Base-by-base conservation (phyloP, 1,140 invertebrate species). In the Kradibia gibbosae region DNA sequence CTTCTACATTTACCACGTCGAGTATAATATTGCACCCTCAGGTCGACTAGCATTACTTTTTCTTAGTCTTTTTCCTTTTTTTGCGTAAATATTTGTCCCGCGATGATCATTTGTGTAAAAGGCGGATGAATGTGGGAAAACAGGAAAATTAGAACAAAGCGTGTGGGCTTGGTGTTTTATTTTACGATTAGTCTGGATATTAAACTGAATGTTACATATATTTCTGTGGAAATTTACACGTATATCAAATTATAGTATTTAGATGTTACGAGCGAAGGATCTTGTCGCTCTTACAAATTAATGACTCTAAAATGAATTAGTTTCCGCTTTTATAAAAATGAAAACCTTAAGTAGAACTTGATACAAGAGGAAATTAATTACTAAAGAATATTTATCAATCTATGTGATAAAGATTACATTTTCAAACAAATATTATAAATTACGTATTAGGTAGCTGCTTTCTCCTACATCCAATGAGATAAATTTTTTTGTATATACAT, bases 61-160 rank as follows among this genome's bases (percentile, higher is more conserved):
- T n/a, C 31, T 72, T 31, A 15, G 13, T 4, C 50, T 53, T 53
- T 73, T 50, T 55, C 55, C 0, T 31, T 25, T n/a, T n/a, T 55
- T 3, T 34, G 3, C 11, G 74, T 70, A 67, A 78, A 78, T 78
- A 70, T 78, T 78, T 78, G 76, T 78, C 62, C 36, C 45, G 31
- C 39, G 42, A 73, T 71, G 39, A 25, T 48, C 39, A 65, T 78
- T 7, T 13, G n/a, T n/a, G n/a, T 0, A 15, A n/a, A 0, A 15
- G 17, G 1, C n/a, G 28, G 48, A 7, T 1, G n/a, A 28, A 39
- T 78, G 39, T 78, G 76, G 76, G 76, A 78, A 78, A 78, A 67
- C 76, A 67, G 22, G 76, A n/a, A 60, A 80, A 80, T 80, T 80
- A n/a, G 17, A 71, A 70, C 31, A 39, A 77, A 42, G 31, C 20